These are phyloP conservation scores for Eupithecia tripunctaria DNA, from an alignment of 2,888 invertebrate genomes.

Conservation along the genomic window DNA sequence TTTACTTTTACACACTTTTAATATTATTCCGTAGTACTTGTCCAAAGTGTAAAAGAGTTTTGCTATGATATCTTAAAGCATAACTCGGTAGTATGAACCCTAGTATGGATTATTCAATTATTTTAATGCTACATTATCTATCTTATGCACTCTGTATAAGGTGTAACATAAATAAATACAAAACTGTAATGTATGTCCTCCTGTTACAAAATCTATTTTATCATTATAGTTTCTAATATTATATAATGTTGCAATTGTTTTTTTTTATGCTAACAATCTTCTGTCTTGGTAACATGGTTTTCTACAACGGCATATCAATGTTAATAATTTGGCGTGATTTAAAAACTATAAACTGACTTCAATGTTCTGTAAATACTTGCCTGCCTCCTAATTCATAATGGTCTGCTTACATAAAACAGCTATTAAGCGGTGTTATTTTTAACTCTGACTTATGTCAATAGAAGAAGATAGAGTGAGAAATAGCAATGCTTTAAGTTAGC, in stretches of 20 bases:
- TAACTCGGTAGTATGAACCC: not conserved
- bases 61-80: not conserved
- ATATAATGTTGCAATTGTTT: constrained; percentile 25
- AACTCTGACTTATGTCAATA: too few relatives aligned
- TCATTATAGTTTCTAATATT: constrained; percentile 38
- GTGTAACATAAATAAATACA: not conserved
- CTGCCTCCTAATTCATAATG: too few relatives aligned
- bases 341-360: too few relatives aligned
- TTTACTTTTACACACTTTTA: not conserved
- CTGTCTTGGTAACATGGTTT: not conserved
- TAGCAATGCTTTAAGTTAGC: too few relatives aligned
- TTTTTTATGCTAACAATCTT: not conserved
- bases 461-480: too few relatives aligned
- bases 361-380: too few relatives aligned
- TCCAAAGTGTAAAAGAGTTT: not conserved
- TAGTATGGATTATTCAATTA: not conserved
- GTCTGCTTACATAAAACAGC: too few relatives aligned
- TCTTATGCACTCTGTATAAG: not conserved
- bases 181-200: constrained; percentile 27
- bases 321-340: too few relatives aligned
- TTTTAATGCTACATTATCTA: not conserved
- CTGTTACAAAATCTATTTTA: constrained; percentile 26
- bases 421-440: too few relatives aligned
- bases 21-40: not conserved
- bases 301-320: too few relatives aligned